Base-by-base conservation (phyloP, 2,113 vertebrate genomes). In the Pollimyrus isidori region DNA sequence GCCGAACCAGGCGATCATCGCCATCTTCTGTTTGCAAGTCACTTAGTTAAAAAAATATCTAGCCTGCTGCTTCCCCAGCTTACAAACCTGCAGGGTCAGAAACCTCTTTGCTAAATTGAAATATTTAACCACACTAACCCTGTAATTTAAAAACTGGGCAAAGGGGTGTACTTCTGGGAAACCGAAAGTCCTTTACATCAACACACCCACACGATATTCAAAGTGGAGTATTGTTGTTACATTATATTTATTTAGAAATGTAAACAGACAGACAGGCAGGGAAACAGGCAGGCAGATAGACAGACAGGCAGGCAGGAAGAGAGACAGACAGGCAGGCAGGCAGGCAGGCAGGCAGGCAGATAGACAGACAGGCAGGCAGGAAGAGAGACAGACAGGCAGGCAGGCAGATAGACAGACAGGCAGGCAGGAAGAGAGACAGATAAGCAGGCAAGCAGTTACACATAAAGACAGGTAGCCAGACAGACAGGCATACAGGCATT, bases 321-420 rank as follows among this genome's bases (percentile, higher is more conserved):
- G 0, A 17, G 13, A 52, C 0, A 17, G 50, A 1, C 3, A 15
- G 50, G 0, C 0, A 17, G 50, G 17, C 0, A 17, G 50, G 3
- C 3, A 4, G 50, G 3, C 3, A 17, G 50, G 1, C 15, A 17
- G 10, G 3, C 49, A 50, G 2, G 2, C 49, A 50, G 50, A 0
- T 0, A 15, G 13, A 0, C 48, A 49, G 48, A 52, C 50, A 52
- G 2, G 11, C 11, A 50, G 13, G 1, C 11, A 52, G 3, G 17
- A 0, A 19, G 35, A 1, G 1, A 35, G 1, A 35, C 35, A 35
- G 1, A 35, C 1, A 35, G 35, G 4, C 0, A 52, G 11, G 49
- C 15, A 50, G 13, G 1, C 1, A 52, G 3, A 52, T 15, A 52
- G 15, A 52, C 15, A 52, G 50, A 15, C 50, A 52, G 3, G 3